phyloP scores from a whole-genome alignment of 2,797 vertebrate species.

The Macropus fuliginosus region DNA sequence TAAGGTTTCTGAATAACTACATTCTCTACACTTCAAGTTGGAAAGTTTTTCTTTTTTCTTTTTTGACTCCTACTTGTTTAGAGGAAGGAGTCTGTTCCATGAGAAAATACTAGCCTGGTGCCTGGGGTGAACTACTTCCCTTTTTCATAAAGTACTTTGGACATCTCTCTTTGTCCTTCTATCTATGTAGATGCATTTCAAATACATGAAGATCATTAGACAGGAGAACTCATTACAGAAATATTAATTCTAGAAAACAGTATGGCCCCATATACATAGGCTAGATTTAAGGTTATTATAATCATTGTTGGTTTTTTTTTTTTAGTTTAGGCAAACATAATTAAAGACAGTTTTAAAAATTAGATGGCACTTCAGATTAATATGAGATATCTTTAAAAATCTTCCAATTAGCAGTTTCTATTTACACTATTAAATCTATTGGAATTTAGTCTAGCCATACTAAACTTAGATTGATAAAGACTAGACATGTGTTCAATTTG shows the following conservation, averaged over 20 bases:
- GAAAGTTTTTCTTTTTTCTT: neutral
- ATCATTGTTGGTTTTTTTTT: neutral
- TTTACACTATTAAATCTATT: neutral
- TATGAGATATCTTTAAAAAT: neutral
- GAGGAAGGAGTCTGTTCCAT: neutral
- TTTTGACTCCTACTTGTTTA: neutral
- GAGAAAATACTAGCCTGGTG: neutral
- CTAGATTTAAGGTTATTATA: neutral
- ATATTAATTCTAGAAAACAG: neutral
- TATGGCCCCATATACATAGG: neutral
- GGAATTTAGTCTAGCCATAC: neutral
- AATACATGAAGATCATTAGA: neutral
- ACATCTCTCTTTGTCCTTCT: neutral
- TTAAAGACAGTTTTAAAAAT: neutral
- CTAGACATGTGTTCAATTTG: neutral
- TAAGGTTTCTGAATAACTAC: neutral
- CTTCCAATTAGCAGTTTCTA: neutral
- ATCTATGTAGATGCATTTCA: neutral
- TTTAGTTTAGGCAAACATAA: neutral
- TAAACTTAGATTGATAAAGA: neutral
- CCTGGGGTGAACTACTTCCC: neutral
- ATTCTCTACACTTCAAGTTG: neutral
- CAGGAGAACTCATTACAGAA: neutral
- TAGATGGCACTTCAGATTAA: neutral
- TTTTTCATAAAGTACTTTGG: neutral